Percentiles rank a stretch among this genome's conserved stretches.
These are phyloP conservation scores for Xestoiulus laeticollis DNA, from an alignment of 2,888 invertebrate species.

Conservation along the genomic window DNA sequence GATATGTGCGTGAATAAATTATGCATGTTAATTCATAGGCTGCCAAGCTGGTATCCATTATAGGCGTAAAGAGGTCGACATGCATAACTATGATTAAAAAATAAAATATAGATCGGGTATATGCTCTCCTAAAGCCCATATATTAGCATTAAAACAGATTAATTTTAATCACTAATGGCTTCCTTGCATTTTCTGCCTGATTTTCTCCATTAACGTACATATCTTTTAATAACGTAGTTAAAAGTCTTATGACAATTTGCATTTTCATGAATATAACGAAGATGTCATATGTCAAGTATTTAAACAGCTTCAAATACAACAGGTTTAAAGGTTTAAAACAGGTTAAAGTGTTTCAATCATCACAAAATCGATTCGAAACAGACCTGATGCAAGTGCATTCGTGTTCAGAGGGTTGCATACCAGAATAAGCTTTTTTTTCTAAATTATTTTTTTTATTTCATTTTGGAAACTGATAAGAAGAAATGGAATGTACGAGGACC, in stretches of 20 bases:
- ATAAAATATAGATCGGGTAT: slow-evolving; percentile 10
- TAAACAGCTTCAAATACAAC: too few species aligned
- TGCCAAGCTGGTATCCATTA: background rate
- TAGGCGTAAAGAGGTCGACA: background rate
- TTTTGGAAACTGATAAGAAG: too few species aligned
- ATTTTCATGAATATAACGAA: background rate
- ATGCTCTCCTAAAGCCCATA: background rate
- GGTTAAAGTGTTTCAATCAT: too few species aligned
- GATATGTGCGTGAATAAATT: background rate
- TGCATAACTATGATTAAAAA: background rate
- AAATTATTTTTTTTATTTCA: too few species aligned
- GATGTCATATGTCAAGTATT: background rate
- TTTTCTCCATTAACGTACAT: background rate
- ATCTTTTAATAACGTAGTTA: background rate
- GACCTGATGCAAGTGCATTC: too few species aligned
- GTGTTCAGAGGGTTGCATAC: too few species aligned
- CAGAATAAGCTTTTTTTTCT: too few species aligned
- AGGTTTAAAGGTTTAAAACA: too few species aligned
- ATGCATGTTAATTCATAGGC: background rate
- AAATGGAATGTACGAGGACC: too few species aligned
- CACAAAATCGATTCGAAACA: too few species aligned
- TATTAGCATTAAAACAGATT: slow-evolving; percentile 4
- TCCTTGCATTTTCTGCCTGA: background rate
- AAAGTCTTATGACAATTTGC: background rate
- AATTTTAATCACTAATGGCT: background rate